Evolutionary conservation across 2,113 vertebrate genomes (phyloP).

Genomic region (Neomonachus schauinslandi): DNA sequence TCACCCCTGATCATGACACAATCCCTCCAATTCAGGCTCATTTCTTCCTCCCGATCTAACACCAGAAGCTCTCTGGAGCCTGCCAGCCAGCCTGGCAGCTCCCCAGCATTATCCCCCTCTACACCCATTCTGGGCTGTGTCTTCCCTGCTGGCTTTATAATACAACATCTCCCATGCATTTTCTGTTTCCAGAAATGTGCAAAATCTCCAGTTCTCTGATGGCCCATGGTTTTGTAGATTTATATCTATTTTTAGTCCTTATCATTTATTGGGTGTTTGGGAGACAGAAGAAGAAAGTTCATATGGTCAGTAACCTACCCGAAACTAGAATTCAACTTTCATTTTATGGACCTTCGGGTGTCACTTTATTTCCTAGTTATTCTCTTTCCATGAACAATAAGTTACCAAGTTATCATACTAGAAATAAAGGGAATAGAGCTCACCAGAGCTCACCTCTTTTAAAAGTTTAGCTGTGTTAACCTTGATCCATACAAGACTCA

Average conservation of each 20-base stretch:
- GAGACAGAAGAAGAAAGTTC: neutral
- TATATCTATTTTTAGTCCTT: neutral
- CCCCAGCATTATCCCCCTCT: neutral
- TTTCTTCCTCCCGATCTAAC: neutral
- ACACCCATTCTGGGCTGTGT: neutral
- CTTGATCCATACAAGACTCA: neutral
- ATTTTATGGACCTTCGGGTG: neutral
- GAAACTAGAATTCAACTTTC: neutral
- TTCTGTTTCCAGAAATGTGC: neutral
- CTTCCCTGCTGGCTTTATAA: neutral
- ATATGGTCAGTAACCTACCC: neutral
- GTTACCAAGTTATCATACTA: neutral
- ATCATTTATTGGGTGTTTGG: neutral
- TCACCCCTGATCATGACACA: neutral
- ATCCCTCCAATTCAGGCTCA: neutral
- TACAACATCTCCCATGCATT: neutral
- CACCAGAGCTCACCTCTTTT: neutral
- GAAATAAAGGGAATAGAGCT: neutral
- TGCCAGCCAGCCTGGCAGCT: rapidly evolving
- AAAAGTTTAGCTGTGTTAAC: neutral
- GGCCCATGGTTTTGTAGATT: neutral
- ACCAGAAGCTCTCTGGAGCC: neutral
- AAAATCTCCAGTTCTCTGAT: neutral
- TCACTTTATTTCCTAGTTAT: neutral
- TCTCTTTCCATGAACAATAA: neutral